Percentiles rank a stretch among this genome's conserved stretches.
phyloP scores from a whole-genome alignment of 37 sponge, comb jelly and placozoan genomes.

The Diacarnus erythraeanus region DNA sequence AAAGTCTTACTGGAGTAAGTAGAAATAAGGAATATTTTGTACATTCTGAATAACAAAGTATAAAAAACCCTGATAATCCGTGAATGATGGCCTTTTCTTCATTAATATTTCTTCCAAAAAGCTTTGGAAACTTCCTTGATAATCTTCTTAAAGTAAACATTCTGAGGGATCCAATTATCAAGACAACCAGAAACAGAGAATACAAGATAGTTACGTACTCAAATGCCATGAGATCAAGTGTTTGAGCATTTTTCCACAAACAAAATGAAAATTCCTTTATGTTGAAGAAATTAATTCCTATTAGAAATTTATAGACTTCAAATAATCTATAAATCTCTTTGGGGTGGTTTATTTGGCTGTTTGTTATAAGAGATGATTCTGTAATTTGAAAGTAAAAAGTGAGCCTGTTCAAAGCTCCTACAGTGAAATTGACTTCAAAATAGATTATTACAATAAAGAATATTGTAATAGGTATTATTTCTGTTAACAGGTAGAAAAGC shows the following conservation, averaged over 20 bases:
- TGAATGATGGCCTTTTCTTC: slow-evolving; percentile 2
- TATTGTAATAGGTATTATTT: slow-evolving; percentile 33
- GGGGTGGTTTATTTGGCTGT: too few species aligned
- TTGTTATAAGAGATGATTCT: not conserved
- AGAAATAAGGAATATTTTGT: not conserved
- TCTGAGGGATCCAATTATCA: not conserved
- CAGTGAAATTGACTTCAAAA: slow-evolving; percentile 38
- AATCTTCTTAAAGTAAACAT: not conserved
- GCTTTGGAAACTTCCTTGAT: not conserved
- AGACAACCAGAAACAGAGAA: slow-evolving; percentile 20
- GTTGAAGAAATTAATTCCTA: slow-evolving; percentile 39
- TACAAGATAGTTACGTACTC: slow-evolving; percentile 36
- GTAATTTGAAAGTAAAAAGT: slow-evolving; percentile 36
- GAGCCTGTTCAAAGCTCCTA: slow-evolving; percentile 33
- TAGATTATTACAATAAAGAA: slow-evolving; percentile 10
- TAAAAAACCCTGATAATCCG: slow-evolving; percentile 30
- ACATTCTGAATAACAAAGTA: slow-evolving; percentile 32
- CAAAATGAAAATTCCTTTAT: slow-evolving; percentile 27
- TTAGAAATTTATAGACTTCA: too few species aligned
- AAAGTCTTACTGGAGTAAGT: not conserved
- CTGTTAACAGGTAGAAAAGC: slow-evolving; percentile 37
- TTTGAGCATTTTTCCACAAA: slow-evolving; percentile 24
- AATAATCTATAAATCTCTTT: too few species aligned
- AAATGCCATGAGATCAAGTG: slow-evolving; percentile 28
- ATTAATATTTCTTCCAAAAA: not conserved